Conservation (phyloP, 1,140 invertebrate genomes). For the Pseudomyrmex cubaensis region DNA sequence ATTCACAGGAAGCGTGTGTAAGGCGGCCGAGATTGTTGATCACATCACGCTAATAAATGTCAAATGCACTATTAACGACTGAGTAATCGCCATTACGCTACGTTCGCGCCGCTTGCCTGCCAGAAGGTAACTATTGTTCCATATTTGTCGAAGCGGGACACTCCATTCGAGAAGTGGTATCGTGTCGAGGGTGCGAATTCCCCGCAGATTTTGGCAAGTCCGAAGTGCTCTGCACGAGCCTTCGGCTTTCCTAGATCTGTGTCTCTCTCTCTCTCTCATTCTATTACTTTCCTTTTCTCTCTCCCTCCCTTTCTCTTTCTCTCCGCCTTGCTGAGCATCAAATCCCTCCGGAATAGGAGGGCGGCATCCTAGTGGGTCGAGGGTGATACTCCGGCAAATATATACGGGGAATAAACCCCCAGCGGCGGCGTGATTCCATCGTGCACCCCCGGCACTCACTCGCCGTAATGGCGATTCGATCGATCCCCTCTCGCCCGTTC, state of each 20-base stretch:
- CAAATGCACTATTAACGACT: conserved; percentile 37
- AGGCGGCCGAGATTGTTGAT: not conserved
- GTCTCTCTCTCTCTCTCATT: conserved; percentile 8
- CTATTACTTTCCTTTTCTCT: conserved; percentile 41
- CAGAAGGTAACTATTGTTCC: conserved; percentile 71
- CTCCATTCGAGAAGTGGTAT: conserved; percentile 71
- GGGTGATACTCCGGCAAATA: conserved; percentile 81
- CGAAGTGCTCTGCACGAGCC: conserved; percentile 67
- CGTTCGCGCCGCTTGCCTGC: not conserved
- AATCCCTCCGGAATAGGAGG: conserved; percentile 66
- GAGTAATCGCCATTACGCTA: conserved; percentile 34
- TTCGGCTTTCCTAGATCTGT: conserved; percentile 64
- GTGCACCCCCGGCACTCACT: conserved; percentile 79
- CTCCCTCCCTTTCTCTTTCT: conserved; percentile 51
- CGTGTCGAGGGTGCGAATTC: conserved; percentile 76
- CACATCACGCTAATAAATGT: not conserved
- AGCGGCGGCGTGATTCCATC: conserved; percentile 83
- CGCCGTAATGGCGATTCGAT: conserved; percentile 83
- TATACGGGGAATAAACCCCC: conserved; percentile 83
- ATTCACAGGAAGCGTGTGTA: not conserved
- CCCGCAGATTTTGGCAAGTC: conserved; percentile 76
- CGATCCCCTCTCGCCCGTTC: conserved; percentile 72
- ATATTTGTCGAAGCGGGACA: conserved; percentile 67
- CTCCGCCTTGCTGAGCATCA: conserved; percentile 69
- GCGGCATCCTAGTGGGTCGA: conserved; percentile 75